phyloP scores from a whole-genome alignment of 92 coral and sea anemone species.

The Plumapathes pennacea region DNA sequence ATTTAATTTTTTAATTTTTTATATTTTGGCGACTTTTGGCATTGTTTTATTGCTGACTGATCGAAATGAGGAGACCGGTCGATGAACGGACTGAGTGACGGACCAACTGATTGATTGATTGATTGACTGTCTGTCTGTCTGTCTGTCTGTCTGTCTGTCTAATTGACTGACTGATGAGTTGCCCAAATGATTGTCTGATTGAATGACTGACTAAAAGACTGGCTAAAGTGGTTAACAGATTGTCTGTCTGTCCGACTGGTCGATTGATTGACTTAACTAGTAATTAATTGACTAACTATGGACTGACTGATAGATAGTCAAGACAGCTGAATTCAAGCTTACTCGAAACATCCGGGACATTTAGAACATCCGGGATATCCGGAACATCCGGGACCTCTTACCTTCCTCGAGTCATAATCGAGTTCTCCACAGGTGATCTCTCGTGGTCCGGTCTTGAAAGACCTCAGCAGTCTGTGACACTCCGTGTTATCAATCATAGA shows the following conservation, averaged over 20 bases:
- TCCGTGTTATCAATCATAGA: conserved; percentile 98
- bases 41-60: background rate
- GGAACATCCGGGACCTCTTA: conserved; percentile 7
- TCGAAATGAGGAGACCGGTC: background rate
- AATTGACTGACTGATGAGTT: background rate
- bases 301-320: too few species aligned
- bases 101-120: background rate
- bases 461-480: conserved; percentile 86
- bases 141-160: background rate
- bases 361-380: background rate
- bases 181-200: background rate
- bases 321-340: too few species aligned
- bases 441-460: conserved; percentile 87
- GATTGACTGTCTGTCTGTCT: background rate
- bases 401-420: conserved; percentile 88
- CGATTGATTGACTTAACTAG: too few species aligned
- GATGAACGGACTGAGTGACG: background rate
- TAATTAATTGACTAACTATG: too few species aligned
- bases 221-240: background rate
- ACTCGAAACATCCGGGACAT: too few species aligned
- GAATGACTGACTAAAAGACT: background rate
- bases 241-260: background rate
- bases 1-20: too few species aligned
- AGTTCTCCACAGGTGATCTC: conserved; percentile 87
- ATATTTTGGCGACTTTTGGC: too few species aligned